Evolutionary conservation across 2,888 invertebrate genomes (phyloP), one percentile per base, ranked within the genome.

Genomic region (Campoplex capitator): DNA sequence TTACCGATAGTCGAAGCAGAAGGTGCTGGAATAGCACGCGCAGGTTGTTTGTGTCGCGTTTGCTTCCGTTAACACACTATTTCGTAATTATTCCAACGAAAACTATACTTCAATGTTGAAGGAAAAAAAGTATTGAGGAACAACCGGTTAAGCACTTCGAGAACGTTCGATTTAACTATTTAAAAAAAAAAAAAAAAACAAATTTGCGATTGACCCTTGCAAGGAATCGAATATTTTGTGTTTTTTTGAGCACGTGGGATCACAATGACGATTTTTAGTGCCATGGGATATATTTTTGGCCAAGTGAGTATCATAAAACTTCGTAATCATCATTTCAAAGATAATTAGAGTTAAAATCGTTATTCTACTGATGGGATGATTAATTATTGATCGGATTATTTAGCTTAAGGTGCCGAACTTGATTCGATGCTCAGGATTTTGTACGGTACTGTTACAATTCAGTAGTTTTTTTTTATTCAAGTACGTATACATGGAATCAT

Each of bases 291-390:
- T 68, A 58, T 56, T 75, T 84, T 84, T 89, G 88, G 91, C 85
- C 89, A 83, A 92, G 91, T 91, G 88, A 92, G 91, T 91, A 90
- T 16, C 56, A 28, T 38, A 45, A 9, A 54, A 65, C 35, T 16
- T 79, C 32, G 48, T 58, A 58, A 45, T 13, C 32, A 74, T 23
- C 18, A 73, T 9, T 28, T 58, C 8, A 8, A 23, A 8, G 23
- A 58, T 32, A 28, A 32, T 58, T 58, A 11, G 11, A 58, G 32
- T 56, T 18, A 9, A 56, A 23, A 18, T 56, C 56, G 6, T 7
- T 18, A 51, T 51, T 51, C 18, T 18, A 18, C 18, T 51, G 18
- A 51, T n/a, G 6, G 18, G 1, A 51, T 18, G 7, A n/a, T 51
- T 51, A 4, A 18, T 51, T 16, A 51, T 51, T 0, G 18, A 18